Evolutionary conservation across 2,113 vertebrate species (phyloP).

Genomic region (Lamprologus callipterus): DNA sequence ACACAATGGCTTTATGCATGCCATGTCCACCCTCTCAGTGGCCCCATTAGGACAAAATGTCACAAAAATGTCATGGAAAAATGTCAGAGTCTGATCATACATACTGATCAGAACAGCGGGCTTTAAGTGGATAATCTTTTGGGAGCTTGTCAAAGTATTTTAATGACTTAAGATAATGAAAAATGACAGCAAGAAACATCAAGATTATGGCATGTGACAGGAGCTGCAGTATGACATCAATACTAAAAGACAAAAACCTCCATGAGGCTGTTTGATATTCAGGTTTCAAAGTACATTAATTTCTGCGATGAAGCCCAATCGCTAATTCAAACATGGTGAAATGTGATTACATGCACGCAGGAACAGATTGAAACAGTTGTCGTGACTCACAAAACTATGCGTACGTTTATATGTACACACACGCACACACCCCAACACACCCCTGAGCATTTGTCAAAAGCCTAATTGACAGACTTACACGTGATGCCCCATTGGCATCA

Average conservation of each 20-base stretch:
- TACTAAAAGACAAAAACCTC: not conserved
- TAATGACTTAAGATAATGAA: not conserved
- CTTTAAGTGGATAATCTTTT: not conserved
- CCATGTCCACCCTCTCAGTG: constrained; percentile 8
- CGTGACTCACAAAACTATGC: not conserved
- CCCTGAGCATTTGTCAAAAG: not conserved
- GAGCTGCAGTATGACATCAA: not conserved
- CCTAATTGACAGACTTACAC: constrained; percentile 17
- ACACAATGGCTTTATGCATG: constrained; percentile 9
- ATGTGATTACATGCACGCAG: not conserved
- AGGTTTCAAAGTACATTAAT: not conserved
- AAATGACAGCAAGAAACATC: not conserved
- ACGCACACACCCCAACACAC: not conserved
- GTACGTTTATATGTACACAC: not conserved
- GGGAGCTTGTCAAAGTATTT: not conserved
- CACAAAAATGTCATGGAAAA: constrained; percentile 59
- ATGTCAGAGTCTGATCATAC: constrained; percentile 53
- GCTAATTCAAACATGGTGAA: not conserved
- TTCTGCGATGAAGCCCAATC: not conserved
- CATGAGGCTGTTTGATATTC: not conserved
- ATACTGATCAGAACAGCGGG: constrained; percentile 35
- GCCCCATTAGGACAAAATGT: constrained; percentile 55
- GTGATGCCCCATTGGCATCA: not conserved
- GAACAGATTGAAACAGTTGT: not conserved
- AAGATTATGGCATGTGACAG: not conserved